phyloP scores from a whole-genome alignment of 2,113 vertebrate species.

The Pelecanus crispus region DNA sequence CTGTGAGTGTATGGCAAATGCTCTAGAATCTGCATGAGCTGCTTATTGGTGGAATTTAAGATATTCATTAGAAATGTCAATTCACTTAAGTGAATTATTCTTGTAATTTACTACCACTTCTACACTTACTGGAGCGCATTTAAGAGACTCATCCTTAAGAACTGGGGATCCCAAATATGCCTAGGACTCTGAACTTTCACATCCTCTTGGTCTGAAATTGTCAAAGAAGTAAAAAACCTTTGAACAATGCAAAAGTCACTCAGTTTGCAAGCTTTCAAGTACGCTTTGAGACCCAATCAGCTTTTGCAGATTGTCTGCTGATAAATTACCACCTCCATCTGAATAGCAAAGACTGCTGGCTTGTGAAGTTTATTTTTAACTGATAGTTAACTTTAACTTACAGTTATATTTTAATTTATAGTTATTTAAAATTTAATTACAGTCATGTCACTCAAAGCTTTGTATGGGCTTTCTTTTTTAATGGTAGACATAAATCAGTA shows the following conservation, averaged over 20 bases:
- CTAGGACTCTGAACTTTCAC: neutral
- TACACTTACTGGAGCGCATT: neutral
- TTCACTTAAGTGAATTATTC: neutral
- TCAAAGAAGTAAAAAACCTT: neutral
- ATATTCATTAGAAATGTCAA: neutral
- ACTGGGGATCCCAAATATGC: neutral
- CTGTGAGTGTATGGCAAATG: neutral
- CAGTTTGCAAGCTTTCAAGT: neutral
- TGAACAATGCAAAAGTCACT: neutral
- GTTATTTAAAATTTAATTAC: constrained; percentile 66
- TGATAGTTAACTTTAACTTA: constrained; percentile 59
- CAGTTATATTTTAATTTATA: constrained; percentile 58
- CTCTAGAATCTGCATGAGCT: neutral
- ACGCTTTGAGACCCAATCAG: neutral
- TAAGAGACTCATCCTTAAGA: neutral
- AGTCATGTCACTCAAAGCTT: constrained; percentile 51
- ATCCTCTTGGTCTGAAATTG: neutral
- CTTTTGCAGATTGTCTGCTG: constrained; percentile 5
- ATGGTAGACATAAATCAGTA: constrained; percentile 51
- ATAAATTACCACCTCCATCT: constrained; percentile 34
- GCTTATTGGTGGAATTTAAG: neutral
- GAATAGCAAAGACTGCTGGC: constrained; percentile 20
- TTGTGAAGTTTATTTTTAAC: constrained; percentile 64
- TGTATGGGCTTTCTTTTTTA: constrained; percentile 32
- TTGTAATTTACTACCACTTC: neutral